Conservation (phyloP, 2,888 invertebrate species). For the Platerodrilus igneus region DNA sequence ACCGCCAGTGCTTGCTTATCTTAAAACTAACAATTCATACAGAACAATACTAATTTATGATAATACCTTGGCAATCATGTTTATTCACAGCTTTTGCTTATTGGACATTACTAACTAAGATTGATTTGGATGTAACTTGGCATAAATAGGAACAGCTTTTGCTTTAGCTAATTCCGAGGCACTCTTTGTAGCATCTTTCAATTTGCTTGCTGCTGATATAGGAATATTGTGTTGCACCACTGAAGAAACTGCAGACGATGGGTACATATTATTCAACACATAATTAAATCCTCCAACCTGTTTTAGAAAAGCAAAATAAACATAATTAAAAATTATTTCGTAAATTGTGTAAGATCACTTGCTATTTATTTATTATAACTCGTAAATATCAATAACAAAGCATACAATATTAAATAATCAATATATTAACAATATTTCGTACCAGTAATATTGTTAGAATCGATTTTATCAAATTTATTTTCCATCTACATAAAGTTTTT, state of each 20-base stretch:
- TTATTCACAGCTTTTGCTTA: conserved; percentile 7
- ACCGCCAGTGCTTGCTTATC: too few relatives aligned
- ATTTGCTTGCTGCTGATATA: conserved; percentile 47
- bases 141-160: conserved; percentile 49
- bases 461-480: too few relatives aligned
- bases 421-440: too few relatives aligned
- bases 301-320: conserved; percentile 10
- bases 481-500: too few relatives aligned
- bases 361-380: too few relatives aligned
- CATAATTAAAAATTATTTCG: not conserved
- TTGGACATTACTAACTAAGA: conserved; percentile 27
- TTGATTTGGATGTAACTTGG: conserved; percentile 45
- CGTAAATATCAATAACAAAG: conserved; percentile 1
- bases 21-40: too few relatives aligned
- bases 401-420: not conserved
- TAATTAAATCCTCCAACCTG: conserved; percentile 75
- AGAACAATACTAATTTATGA: too few relatives aligned
- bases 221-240: conserved; percentile 27
- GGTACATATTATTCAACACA: conserved; percentile 72
- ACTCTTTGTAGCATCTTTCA: conserved; percentile 76
- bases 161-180: conserved; percentile 77
- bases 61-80: too few relatives aligned
- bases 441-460: too few relatives aligned
- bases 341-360: not conserved
- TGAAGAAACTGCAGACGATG: conserved; percentile 46